Evolutionary conservation across 2,797 vertebrate species (phyloP).

Genomic region (Pantherophis alleghaniensis): DNA sequence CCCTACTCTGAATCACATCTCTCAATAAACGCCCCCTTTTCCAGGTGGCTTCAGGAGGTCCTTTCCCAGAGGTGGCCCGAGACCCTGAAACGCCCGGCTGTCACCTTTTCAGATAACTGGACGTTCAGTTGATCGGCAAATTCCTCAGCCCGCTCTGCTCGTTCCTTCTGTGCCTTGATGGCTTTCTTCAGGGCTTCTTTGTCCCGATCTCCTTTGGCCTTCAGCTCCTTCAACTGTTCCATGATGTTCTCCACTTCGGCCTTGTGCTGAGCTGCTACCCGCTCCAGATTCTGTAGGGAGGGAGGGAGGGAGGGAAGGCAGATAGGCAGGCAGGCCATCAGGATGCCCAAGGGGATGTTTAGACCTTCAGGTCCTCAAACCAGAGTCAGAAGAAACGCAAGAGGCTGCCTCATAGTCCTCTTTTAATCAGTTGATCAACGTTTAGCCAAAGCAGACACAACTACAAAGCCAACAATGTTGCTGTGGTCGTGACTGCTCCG

Average conservation of each 20-base stretch:
- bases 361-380: not conserved
- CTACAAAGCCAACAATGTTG: not conserved
- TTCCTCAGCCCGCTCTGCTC: constrained; percentile 82
- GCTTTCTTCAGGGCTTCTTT: constrained; percentile 87
- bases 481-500: not conserved
- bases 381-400: not conserved
- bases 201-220: constrained; percentile 73
- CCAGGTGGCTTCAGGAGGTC: too few species aligned
- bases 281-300: constrained; percentile 80
- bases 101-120: constrained; percentile 85
- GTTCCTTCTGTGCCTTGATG: constrained; percentile 81
- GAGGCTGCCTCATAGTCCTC: not conserved
- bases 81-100: not conserved
- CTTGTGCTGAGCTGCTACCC: constrained; percentile 76
- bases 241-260: constrained; percentile 74
- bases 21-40: not conserved
- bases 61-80: not conserved
- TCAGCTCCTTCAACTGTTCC: constrained; percentile 77
- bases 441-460: not conserved
- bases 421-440: not conserved
- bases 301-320: not conserved
- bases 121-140: constrained; percentile 74
- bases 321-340: not conserved
- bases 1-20: not conserved
- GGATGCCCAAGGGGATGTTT: not conserved